Evolutionary conservation across 1,140 invertebrate genomes (phyloP), one percentile per base, ranked within the genome.

Genomic region (Cotesia chilonis): DNA sequence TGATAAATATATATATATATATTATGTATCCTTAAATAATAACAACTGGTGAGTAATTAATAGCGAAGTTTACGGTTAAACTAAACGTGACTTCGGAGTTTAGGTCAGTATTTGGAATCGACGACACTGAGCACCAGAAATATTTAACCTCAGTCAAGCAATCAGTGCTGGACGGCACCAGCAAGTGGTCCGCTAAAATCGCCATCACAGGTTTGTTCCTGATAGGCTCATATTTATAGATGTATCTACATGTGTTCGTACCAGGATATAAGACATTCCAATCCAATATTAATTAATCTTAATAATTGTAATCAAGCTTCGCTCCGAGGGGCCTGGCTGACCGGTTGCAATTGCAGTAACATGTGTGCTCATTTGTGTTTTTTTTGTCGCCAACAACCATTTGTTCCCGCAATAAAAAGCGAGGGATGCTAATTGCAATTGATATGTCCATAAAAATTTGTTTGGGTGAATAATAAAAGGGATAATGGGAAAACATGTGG

Each of bases 141-240:
- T 96, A 98, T 89, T 97, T 99, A 95, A 97, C 95, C 88, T 92
- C 95, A 54, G 96, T 99, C 74, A 99, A 99, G 90, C 96, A 99
- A 89, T 96, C 95, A 80, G 98, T 99, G 79, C 91, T 99, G 86
- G 98, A 99, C 88, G 98, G 98, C 80, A 99, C 97, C 68, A 98
- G 97, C 84, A 99, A 99, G 90, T 99, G 98, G 98, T 99, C 97
- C 82, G 98, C 98, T 79, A 99, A 99, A 92, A 99, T 99, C 88
- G 97, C 96, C 82, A 97, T 98, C 86, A 98, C 96, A 95, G 96
- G 96, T 98, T 95, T 93, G 94, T 92, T 81, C 79, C 70, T 81
- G 75, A 80, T 65, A 72, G 37, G 59, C 3, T 67, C 17, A 36
- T 65, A 57, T 64, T 14, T 10, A 52, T n/a, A 54, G 59, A 38